Conservation (phyloP, 1,140 invertebrate genomes). For the Eulimnadia texana region DNA sequence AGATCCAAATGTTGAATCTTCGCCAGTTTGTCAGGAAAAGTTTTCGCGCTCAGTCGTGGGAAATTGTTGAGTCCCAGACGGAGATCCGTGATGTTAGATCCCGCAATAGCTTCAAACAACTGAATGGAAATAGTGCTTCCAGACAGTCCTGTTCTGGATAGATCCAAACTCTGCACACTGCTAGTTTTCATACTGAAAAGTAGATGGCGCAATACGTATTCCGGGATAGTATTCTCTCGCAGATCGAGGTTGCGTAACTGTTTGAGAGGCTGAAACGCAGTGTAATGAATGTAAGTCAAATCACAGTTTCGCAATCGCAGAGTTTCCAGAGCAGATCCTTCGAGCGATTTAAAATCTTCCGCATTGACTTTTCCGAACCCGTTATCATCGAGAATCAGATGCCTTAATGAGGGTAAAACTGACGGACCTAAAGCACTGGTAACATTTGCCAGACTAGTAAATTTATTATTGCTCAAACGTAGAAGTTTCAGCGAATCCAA, state of each 20-base stretch:
- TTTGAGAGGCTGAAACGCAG: conserved; percentile 31
- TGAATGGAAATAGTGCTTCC: conserved; percentile 22
- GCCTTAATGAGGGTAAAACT: conserved; percentile 26
- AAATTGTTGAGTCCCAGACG: conserved; percentile 37
- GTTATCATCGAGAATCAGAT: conserved; percentile 31
- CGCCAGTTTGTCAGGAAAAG: conserved; percentile 34
- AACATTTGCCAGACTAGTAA: conserved; percentile 26
- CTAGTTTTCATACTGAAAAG: conserved; percentile 26
- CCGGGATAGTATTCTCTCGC: conserved; percentile 35
- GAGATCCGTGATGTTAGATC: conserved; percentile 33
- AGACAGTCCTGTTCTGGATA: conserved; percentile 35
- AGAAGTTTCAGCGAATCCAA: conserved; percentile 29
- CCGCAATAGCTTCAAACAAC: conserved; percentile 33
- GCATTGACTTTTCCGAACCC: conserved; percentile 27
- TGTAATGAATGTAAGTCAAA: conserved; percentile 33
- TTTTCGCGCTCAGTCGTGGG: conserved; percentile 31
- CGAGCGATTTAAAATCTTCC: conserved; percentile 28
- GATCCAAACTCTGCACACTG: conserved; percentile 30
- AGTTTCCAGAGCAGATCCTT: conserved; percentile 23
- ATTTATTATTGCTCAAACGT: conserved; percentile 32
- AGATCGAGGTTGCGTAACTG: conserved; percentile 31
- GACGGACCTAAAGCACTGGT: conserved; percentile 25
- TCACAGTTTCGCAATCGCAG: conserved; percentile 35
- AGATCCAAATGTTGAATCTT: conserved; percentile 35
- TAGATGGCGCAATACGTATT: conserved; percentile 29